A percentile compares a stretch with the other conserved stretches of the same genome.
Evolutionary conservation across 2,113 vertebrate species (phyloP).

Genomic region (Lepus americanus): DNA sequence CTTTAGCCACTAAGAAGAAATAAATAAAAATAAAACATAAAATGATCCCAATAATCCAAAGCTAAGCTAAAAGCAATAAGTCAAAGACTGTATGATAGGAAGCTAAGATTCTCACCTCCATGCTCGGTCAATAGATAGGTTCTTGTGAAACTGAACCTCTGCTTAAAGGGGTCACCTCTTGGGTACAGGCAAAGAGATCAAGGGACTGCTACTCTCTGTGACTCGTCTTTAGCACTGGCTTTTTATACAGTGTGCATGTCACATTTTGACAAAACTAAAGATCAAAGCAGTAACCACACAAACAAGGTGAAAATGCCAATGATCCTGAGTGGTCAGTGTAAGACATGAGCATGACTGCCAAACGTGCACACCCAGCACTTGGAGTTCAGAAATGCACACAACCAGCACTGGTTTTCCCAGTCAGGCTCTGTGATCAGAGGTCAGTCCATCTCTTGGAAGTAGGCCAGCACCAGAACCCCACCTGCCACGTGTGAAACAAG

Average conservation of each 20-base stretch:
- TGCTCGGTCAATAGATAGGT: background rate
- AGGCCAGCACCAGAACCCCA: background rate
- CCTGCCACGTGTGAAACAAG: background rate
- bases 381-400: constrained; percentile 16
- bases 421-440: background rate
- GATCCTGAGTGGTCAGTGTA: background rate
- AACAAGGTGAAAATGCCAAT: background rate
- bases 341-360: background rate
- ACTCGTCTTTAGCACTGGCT: background rate
- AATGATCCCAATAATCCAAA: background rate
- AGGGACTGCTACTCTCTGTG: background rate
- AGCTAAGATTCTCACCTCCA: background rate
- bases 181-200: background rate
- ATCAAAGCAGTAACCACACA: background rate
- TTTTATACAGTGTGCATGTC: background rate
- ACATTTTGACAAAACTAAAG: background rate
- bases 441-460: background rate
- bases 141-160: background rate
- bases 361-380: background rate
- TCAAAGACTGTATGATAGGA: background rate
- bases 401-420: background rate
- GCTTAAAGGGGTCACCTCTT: background rate
- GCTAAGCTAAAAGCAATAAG: too few relatives aligned
- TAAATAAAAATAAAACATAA: background rate
- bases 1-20: background rate